Conservation (phyloP, 2,888 invertebrate species). For the Syrphus vitripennis region DNA sequence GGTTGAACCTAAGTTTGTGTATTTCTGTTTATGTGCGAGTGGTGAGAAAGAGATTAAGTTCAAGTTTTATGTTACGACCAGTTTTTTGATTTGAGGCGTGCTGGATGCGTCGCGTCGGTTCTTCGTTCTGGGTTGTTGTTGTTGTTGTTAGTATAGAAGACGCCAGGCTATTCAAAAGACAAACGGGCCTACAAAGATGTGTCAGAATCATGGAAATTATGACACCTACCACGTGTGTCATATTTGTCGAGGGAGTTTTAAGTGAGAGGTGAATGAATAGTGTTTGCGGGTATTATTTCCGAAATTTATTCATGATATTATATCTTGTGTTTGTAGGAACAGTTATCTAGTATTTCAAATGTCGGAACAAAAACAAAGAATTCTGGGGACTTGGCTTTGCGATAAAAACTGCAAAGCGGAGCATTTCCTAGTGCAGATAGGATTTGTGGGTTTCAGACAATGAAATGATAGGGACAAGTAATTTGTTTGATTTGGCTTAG, state of each 20-base stretch:
- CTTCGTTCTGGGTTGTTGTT: not conserved
- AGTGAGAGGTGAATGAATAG: constrained; percentile 61
- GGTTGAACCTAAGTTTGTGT: not conserved
- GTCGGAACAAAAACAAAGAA: constrained; percentile 49
- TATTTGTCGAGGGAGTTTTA: constrained; percentile 53
- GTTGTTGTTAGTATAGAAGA: too few species aligned
- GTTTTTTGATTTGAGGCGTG: constrained; percentile 50
- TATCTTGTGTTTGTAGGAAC: not conserved
- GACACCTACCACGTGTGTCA: constrained; percentile 57
- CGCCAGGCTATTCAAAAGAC: not conserved
- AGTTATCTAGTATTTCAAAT: constrained; percentile 23
- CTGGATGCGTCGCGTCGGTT: constrained; percentile 28
- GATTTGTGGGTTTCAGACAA: not conserved
- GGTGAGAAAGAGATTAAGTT: constrained; percentile 46
- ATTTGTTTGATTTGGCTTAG: not conserved
- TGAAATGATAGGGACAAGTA: not conserved
- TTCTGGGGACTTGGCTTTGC: not conserved
- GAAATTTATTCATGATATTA: constrained; percentile 51
- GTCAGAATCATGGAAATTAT: constrained; percentile 65
- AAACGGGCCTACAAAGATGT: constrained; percentile 20
- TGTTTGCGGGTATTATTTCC: constrained; percentile 51
- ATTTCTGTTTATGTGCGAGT: not conserved
- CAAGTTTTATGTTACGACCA: constrained; percentile 67
- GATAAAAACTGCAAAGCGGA: constrained; percentile 23
- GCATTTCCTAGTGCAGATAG: constrained; percentile 43